A percentile compares a stretch with the other conserved stretches of the same genome.
phyloP scores from a whole-genome alignment of 2,888 invertebrate genomes.

The Eledona agricola region DNA sequence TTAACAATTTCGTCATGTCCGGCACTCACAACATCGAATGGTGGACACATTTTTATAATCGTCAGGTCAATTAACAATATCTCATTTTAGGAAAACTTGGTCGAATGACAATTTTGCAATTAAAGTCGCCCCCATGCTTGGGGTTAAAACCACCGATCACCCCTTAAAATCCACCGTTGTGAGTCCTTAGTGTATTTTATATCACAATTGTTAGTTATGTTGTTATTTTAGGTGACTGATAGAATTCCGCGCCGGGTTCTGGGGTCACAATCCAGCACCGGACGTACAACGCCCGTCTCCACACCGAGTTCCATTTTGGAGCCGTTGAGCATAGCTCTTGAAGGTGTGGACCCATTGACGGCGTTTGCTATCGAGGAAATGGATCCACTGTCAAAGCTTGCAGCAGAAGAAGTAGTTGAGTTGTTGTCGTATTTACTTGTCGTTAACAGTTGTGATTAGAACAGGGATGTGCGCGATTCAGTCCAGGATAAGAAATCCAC shows the following conservation, averaged over 20 bases:
- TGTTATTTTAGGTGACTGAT: constrained; percentile 65
- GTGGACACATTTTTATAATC: too few relatives aligned
- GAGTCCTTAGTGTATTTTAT: constrained; percentile 48
- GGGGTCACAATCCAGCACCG: constrained; percentile 63
- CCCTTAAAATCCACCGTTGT: constrained; percentile 67
- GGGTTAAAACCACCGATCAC: constrained; percentile 62
- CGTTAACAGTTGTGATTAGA: constrained; percentile 37
- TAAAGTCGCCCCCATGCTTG: constrained; percentile 8
- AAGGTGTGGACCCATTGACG: constrained; percentile 78
- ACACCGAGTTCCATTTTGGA: constrained; percentile 63
- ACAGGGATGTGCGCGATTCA: constrained; percentile 38
- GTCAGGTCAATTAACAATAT: neutral
- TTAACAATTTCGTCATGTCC: too few relatives aligned
- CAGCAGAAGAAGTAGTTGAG: constrained; percentile 58
- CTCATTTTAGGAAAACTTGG: constrained; percentile 23
- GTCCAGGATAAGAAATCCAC: constrained; percentile 49
- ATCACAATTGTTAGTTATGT: constrained; percentile 10
- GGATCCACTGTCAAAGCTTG: constrained; percentile 74
- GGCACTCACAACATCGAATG: constrained; percentile 12
- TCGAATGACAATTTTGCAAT: constrained; percentile 12
- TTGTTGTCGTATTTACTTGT: constrained; percentile 5
- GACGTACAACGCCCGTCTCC: constrained; percentile 64
- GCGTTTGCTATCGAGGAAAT: constrained; percentile 72
- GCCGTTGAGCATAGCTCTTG: constrained; percentile 68
- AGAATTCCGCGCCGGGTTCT: constrained; percentile 64